Evolutionary conservation across 2,888 invertebrate genomes (phyloP).

Genomic region (Drosophila anomelani): DNA sequence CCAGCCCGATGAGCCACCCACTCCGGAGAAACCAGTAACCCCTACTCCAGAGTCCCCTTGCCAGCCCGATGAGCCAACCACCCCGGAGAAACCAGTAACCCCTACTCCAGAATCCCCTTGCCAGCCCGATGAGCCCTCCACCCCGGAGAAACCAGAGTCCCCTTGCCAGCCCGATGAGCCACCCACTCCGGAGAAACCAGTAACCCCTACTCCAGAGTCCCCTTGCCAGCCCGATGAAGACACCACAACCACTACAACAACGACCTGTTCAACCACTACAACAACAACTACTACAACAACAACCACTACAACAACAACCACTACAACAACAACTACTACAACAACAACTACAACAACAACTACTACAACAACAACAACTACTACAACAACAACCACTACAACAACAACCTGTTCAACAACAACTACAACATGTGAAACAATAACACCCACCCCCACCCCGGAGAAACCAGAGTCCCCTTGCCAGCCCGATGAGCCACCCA

Average conservation of each 20-base stretch:
- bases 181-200: no score
- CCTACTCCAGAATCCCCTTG: neutral
- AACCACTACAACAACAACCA: conserved; percentile 3
- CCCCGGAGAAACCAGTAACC: neutral
- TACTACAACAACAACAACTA: neutral
- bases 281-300: conserved; percentile 3
- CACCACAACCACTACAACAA: neutral
- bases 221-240: neutral
- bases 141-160: no score
- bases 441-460: neutral
- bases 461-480: neutral
- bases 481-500: neutral
- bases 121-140: neutral
- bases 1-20: neutral
- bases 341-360: neutral
- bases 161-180: neutral
- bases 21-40: no score
- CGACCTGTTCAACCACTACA: neutral
- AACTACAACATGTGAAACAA: neutral
- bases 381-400: conserved; percentile 12
- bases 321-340: neutral
- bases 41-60: neutral
- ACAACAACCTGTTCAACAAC: neutral
- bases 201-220: neutral
- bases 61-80: no score